These are phyloP conservation scores for Melanotaenia nigrans DNA, from an alignment of 2,797 vertebrate genomes.

Conservation along the genomic window DNA sequence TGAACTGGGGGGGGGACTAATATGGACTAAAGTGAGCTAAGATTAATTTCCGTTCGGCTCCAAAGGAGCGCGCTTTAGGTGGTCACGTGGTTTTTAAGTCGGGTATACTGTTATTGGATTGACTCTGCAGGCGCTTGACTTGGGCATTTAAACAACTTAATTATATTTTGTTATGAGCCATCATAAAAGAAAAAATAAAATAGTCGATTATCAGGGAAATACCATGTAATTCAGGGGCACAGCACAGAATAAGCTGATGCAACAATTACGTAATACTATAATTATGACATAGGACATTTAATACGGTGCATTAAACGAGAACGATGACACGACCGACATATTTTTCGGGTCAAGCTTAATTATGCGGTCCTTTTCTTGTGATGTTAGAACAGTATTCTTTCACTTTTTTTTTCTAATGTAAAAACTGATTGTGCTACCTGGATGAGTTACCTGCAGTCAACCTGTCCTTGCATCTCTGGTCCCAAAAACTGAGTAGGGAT, in stretches of 20 bases:
- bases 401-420: background rate
- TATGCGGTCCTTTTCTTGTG: background rate
- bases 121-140: conserved; percentile 27
- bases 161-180: background rate
- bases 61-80: conserved; percentile 42
- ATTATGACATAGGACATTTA: conserved; percentile 18
- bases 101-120: conserved; percentile 49
- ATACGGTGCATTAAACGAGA: background rate
- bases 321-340: background rate
- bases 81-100: conserved; percentile 74
- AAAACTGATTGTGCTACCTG: background rate
- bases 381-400: background rate
- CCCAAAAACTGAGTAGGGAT: conserved; percentile 31
- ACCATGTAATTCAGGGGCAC: no score
- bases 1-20: background rate
- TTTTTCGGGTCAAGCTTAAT: background rate
- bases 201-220: background rate
- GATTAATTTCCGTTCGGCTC: conserved; percentile 36
- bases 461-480: conserved; percentile 50
- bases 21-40: conserved; percentile 39
- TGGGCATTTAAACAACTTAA: background rate
- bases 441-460: conserved; percentile 45
- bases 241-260: conserved; percentile 2
- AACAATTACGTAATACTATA: conserved; percentile 54
- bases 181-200: background rate